Evolutionary conservation across 2,113 vertebrate species (phyloP).

Genomic region (Caracal caracal): DNA sequence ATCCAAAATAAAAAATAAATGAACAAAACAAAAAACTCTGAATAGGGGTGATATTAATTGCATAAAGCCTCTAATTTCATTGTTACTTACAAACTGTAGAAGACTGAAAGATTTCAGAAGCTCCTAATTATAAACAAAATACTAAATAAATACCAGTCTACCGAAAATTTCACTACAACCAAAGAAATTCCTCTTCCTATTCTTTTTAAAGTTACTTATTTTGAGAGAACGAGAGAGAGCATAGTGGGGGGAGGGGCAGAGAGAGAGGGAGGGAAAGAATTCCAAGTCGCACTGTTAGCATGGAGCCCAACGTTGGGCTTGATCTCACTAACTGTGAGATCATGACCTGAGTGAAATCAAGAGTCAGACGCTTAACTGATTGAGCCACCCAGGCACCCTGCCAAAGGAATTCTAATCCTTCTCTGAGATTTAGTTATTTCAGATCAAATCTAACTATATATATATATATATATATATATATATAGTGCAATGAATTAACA

Average conservation of each 20-base stretch:
- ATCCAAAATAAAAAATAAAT: constrained; percentile 42
- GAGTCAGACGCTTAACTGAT: too few relatives aligned
- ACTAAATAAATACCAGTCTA: not conserved
- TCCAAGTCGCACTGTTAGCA: too few relatives aligned
- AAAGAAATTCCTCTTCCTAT: not conserved
- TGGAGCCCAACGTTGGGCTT: too few relatives aligned
- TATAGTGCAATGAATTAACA: not conserved
- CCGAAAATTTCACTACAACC: constrained; percentile 24
- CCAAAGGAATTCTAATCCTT: constrained; percentile 25
- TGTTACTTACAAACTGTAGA: not conserved
- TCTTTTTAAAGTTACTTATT: too few relatives aligned
- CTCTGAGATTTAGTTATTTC: not conserved
- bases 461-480: too few relatives aligned
- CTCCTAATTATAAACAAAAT: constrained; percentile 36
- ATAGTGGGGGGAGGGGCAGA: too few relatives aligned
- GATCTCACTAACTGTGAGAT: too few relatives aligned
- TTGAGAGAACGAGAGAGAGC: too few relatives aligned
- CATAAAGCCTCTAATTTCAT: constrained; percentile 19
- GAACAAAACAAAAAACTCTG: not conserved
- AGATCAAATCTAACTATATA: not conserved
- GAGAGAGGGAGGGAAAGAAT: too few relatives aligned
- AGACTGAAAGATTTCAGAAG: constrained; percentile 22
- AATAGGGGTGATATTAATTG: not conserved
- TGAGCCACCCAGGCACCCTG: too few relatives aligned
- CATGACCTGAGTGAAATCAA: too few relatives aligned